Conservation (phyloP, 2,888 invertebrate species). For the Poecilobothrus nobilitatus region DNA sequence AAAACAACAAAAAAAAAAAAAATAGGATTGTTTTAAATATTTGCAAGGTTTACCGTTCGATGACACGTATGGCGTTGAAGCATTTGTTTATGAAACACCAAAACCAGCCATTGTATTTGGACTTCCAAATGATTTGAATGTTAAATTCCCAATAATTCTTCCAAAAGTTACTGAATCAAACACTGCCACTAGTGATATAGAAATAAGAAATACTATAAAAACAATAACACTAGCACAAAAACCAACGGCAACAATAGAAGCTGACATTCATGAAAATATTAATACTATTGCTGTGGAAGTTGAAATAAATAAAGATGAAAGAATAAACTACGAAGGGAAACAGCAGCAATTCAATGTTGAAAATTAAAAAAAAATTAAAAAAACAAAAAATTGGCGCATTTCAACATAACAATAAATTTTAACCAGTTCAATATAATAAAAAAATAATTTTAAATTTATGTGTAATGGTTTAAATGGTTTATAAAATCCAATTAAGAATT, state of each 20-base stretch:
- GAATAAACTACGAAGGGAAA: no score
- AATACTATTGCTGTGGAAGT: constrained; percentile 16
- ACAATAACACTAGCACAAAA: constrained; percentile 18
- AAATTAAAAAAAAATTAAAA: no score
- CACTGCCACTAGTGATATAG: constrained; percentile 19
- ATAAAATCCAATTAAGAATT: no score
- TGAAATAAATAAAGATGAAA: background rate
- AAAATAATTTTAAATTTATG: no score
- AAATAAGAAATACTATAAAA: constrained; percentile 14
- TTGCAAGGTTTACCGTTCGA: constrained; percentile 21
- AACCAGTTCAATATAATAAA: no score
- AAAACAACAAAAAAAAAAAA: no score
- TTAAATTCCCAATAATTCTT: constrained; percentile 26
- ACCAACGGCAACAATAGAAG: constrained; percentile 21
- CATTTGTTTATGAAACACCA: constrained; percentile 38
- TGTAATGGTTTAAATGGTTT: no score
- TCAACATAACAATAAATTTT: no score
- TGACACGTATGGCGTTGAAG: constrained; percentile 41
- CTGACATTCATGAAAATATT: constrained; percentile 17
- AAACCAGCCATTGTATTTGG: constrained; percentile 41
- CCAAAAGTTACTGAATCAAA: constrained; percentile 18
- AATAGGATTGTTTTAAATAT: background rate
- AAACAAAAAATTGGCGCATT: no score
- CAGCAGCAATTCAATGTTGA: no score
- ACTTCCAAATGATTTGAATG: constrained; percentile 38